Evolutionary conservation across 1,140 invertebrate species (phyloP), one percentile per base, ranked within the genome.

Genomic region (Apis cerana): DNA sequence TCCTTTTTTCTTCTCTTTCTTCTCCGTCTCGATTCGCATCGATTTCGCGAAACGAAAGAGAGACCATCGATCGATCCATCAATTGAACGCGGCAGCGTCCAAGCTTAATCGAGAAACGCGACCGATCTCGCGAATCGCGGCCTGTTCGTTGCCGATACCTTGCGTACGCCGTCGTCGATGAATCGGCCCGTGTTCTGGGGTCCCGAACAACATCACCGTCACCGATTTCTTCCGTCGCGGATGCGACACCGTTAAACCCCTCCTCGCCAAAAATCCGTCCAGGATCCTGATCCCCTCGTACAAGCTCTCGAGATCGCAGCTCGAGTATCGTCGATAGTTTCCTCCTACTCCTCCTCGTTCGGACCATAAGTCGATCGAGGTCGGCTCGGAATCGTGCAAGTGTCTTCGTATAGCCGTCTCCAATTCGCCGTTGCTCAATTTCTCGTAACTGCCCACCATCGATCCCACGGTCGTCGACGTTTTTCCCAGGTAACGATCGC

Each of bases 261-360:
- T 84, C 0, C 54, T 68, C 67, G 87, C 90, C 10, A 94, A 58
- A 58, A 91, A 94, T 2, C 84, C 87, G 64, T 94, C 93, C 1
- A 94, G 75, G 12, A 90, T 82, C 52, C 87, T 91, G 23, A 93
- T 91, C 13, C 91, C 89, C 33, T 94, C 91, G 68, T 90, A 91
- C 0, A 94, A 86, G 65, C 88, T 91, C 0, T 92, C 87, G 0
- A 92, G 27, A 33, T 94, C 91, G 70, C 88, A 90, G 50, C 82
- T 91, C 0, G 85, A 81, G 43, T 89, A 87, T 10, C 62, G 74
- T 17, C 84, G 70, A 19, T 7, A 21, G 23, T 43, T 43, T 43
- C 33, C 4, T 43, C 33, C 33, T 5, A 5, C 23, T 17, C 13
- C 56, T 48, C 43, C 61, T n/a, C 68, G 33, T n/a, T 71, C 75